Base-by-base conservation (phyloP, 2,113 vertebrate species). In the Oreocharis arfaki region DNA sequence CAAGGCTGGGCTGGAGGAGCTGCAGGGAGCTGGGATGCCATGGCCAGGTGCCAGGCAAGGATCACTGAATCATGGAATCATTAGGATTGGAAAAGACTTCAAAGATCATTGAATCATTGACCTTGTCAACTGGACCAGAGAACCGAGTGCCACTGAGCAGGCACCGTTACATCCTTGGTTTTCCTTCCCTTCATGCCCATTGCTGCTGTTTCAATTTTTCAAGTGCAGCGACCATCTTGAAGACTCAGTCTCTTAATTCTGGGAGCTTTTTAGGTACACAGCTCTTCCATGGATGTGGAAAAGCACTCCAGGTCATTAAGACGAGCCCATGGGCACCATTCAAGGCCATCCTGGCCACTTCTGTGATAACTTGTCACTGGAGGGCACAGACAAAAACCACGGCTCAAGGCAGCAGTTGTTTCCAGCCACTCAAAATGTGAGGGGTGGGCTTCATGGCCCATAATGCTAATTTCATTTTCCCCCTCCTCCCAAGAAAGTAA, bases 401-500 rank as follows among this genome's bases (percentile, higher is more conserved):
- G 26, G 13, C n/a, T 88, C 57, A 76, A 60, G 46, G 30, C 1
- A 74, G 27, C 4, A 11, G 49, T 16, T 46, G n/a, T 46, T 83
- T 81, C 73, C 50, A 79, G 49, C 13, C 68, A 47, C 49, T 9
- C 78, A 57, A 79, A 75, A 93, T n/a, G 27, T 15, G 78, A 92
- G 55, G 69, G 68, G 71, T 71, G 77, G 53, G 67, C 49, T 90
- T 69, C 19, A 33, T 69, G 61, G 30, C 33, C 75, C 61, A 28
- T 28, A 27, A 84, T 22, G 32, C 63, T 93, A 47, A 91, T 95
- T 96, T 61, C 64, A 87, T 89, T 93, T 67, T 90, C 84, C 44
- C 87, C 52, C 74, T 96, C 3, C 77, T 93, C 49, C 65, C 77
- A 71, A 70, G 88, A 96, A 96, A 94, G 89, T 32, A 91, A 92